Evolutionary conservation across 1,140 invertebrate species (phyloP), one percentile per base, ranked within the genome.

Genomic region (Nixonia krombeini): DNA sequence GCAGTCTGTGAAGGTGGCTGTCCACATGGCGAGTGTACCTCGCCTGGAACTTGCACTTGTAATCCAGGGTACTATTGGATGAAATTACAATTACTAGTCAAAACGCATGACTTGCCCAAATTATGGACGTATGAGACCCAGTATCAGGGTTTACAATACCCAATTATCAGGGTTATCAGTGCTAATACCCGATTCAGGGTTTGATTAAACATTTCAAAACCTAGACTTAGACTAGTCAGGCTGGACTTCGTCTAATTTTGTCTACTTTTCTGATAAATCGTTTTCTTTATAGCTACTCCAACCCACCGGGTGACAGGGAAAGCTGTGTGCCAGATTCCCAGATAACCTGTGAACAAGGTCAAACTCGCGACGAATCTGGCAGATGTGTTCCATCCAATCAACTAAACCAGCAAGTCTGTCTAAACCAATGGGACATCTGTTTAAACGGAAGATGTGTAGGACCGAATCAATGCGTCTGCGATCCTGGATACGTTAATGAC

Each of bases 1-100:
- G 72, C 84, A 0, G 37, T 74, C 9, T 86, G 84, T 51, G 78
- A 83, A 31, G 73, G 76, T 4, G 81, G 76, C 1, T 86, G 84
- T 33, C 40, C 49, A 0, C 76, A 86, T 49, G 84, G 83, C 0
- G 51, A 69, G 0, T 86, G 84, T 35, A 74, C 53, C 1, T 46
- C 55, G 0, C 83, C 83, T 2, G 82, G 81, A 10, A 52, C 80
- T 2, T 86, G 84, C 58, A 58, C 46, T 2, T 86, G 84, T 55
- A 26, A 70, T 40, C 13, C 56, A 1, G 84, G 83, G 81, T 83
- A 70, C n/a, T n/a, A n/a, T n/a, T n/a, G n/a, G n/a, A n/a, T n/a
- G 44, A 51, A n/a, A n/a, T n/a, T n/a, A n/a, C n/a, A n/a, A n/a
- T n/a, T n/a, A n/a, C n/a, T n/a, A n/a, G n/a, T n/a, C n/a, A n/a